Evolutionary conservation across 2,113 vertebrate genomes (phyloP).

Genomic region (Gopherus flavomarginatus): DNA sequence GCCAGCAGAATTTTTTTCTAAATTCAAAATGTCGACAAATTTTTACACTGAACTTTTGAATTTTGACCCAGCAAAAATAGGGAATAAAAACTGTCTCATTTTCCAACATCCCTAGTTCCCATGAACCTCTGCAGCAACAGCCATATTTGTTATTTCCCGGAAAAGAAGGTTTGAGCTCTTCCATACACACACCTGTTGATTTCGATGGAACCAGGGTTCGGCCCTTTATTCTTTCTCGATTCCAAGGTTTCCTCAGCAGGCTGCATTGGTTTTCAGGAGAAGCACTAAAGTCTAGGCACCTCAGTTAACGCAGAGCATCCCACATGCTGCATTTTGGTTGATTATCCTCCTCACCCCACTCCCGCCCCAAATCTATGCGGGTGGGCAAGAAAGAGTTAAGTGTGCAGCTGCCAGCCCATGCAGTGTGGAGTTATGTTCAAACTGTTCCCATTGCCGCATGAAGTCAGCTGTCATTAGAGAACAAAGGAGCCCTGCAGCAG

Average conservation of each 20-base stretch:
- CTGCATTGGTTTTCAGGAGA: neutral
- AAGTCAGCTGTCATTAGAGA: constrained; percentile 84
- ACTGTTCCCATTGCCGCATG: constrained; percentile 82
- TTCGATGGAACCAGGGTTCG: neutral
- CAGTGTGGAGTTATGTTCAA: constrained; percentile 74
- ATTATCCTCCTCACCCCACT: neutral
- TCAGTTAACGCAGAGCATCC: neutral
- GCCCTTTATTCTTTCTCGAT: fast-evolving
- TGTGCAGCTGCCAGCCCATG: constrained; percentile 73
- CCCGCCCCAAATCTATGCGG: fast-evolving
- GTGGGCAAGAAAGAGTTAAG: constrained; percentile 79
- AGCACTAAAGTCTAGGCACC: neutral
- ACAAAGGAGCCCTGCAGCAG: constrained; percentile 79
- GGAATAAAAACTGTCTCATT: neutral
- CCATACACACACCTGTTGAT: fast-evolving
- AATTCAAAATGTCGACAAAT: neutral
- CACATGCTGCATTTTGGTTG: neutral
- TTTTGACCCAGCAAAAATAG: neutral
- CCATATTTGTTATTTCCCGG: neutral
- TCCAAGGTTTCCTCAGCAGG: neutral
- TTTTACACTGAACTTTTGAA: fast-evolving
- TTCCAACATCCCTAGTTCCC: neutral
- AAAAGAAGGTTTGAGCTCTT: neutral
- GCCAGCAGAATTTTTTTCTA: neutral
- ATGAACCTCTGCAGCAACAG: neutral